phyloP scores from a whole-genome alignment of 2,888 invertebrate genomes.

The Leptopilina myrica region DNA sequence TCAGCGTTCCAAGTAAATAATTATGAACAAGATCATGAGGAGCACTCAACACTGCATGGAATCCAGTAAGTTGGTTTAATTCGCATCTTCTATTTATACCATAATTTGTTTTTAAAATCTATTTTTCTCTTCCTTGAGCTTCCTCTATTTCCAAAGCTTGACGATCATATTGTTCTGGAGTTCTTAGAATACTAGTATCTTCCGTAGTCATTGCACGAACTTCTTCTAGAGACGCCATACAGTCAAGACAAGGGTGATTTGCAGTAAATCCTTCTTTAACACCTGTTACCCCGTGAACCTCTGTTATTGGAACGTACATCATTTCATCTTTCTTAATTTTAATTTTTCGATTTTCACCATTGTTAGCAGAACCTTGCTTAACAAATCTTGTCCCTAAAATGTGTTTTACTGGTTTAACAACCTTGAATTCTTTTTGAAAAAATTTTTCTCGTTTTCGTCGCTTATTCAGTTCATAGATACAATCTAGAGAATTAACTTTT shows the following conservation, averaged over 20 bases:
- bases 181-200: constrained; percentile 29
- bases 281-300: too few species aligned
- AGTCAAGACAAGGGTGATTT: constrained; percentile 23
- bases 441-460: background rate
- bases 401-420: background rate
- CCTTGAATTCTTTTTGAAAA: background rate
- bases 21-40: constrained; percentile 34
- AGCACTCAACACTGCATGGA: constrained; percentile 1
- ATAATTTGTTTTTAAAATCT: background rate
- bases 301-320: background rate
- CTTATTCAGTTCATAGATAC: background rate
- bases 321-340: background rate
- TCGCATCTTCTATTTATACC: constrained; percentile 31
- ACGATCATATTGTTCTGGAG: constrained; percentile 8
- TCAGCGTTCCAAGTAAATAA: background rate
- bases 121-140: background rate
- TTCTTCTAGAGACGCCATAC: background rate
- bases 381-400: background rate
- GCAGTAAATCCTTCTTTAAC: constrained; percentile 32
- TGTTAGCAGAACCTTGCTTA: background rate
- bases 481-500: background rate
- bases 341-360: background rate
- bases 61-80: constrained; percentile 17
- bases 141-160: background rate
- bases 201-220: constrained; percentile 1